Evolutionary conservation across 1,140 invertebrate genomes (phyloP).

Genomic region (Lepidostoma basale): DNA sequence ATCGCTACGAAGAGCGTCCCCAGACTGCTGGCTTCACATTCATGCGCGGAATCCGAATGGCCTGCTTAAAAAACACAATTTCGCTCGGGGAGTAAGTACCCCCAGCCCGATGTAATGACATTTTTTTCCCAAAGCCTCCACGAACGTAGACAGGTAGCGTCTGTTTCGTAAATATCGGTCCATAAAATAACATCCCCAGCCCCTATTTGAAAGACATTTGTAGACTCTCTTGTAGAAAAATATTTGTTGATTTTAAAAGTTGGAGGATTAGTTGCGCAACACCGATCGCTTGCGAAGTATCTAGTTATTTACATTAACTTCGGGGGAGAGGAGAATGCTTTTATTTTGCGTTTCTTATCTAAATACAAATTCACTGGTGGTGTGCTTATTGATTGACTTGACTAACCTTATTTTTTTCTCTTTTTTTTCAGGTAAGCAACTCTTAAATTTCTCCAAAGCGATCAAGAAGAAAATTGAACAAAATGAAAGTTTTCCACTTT

Average conservation of each 20-base stretch:
- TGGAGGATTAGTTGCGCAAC: constrained; percentile 2
- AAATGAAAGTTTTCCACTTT: no score
- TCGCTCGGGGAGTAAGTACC: constrained; percentile 35
- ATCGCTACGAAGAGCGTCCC: constrained; percentile 26
- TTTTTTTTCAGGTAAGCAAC: constrained; percentile 6
- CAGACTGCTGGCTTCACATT: constrained; percentile 24
- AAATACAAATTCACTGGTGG: no score
- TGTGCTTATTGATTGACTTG: no score
- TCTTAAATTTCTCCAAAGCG: no score
- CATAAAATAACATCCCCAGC: constrained; percentile 18
- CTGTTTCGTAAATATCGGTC: constrained; percentile 26
- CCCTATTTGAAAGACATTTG: constrained; percentile 21
- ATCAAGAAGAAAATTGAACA: no score
- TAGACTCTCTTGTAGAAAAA: constrained; percentile 1
- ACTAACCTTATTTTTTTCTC: background rate
- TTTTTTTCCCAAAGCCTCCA: constrained; percentile 21
- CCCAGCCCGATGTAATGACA: constrained; percentile 44
- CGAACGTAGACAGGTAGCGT: constrained; percentile 23
- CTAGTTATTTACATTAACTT: constrained; percentile 7
- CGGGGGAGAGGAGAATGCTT: no score
- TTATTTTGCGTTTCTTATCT: no score
- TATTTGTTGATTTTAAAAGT: constrained; percentile 23
- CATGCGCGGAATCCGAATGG: constrained; percentile 44
- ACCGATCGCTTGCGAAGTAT: background rate
- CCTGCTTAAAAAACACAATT: constrained; percentile 47